Conservation (phyloP, 2,797 vertebrate genomes). For the Galagoides demidoff region DNA sequence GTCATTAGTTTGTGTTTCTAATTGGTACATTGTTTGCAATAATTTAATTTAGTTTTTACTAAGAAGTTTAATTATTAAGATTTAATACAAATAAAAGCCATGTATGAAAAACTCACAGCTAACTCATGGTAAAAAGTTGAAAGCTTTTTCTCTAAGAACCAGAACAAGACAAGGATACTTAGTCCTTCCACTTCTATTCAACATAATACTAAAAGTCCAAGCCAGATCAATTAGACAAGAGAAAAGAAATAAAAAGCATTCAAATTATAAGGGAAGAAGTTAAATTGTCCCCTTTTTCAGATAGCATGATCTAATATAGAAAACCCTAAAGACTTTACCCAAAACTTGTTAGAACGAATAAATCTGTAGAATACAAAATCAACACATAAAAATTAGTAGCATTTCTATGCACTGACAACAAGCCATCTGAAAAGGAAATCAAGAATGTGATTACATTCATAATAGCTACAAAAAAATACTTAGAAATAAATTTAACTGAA, state of each 20-base stretch:
- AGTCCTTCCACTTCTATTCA: not conserved
- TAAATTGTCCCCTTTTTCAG: not conserved
- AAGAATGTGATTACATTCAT: not conserved
- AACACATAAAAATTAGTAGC: not conserved
- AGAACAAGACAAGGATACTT: not conserved
- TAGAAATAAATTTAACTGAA: no score
- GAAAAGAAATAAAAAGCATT: not conserved
- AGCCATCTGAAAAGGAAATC: not conserved
- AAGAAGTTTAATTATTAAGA: not conserved
- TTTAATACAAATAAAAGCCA: slow-evolving; percentile 11
- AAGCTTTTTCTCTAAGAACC: not conserved
- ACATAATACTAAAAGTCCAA: not conserved
- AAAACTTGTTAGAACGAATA: not conserved
- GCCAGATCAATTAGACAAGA: not conserved
- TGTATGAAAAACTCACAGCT: not conserved
- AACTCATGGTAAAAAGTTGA: not conserved
- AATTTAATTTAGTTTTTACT: not conserved
- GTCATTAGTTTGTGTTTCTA: slow-evolving; percentile 4
- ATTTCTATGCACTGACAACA: not conserved
- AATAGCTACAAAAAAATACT: not conserved
- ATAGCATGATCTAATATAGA: not conserved
- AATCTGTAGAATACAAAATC: not conserved
- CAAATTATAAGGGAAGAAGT: not conserved
- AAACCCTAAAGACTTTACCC: not conserved
- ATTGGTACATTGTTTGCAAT: not conserved